phyloP scores from a whole-genome alignment of 2,113 vertebrate species.

The Ovibos moschatus region DNA sequence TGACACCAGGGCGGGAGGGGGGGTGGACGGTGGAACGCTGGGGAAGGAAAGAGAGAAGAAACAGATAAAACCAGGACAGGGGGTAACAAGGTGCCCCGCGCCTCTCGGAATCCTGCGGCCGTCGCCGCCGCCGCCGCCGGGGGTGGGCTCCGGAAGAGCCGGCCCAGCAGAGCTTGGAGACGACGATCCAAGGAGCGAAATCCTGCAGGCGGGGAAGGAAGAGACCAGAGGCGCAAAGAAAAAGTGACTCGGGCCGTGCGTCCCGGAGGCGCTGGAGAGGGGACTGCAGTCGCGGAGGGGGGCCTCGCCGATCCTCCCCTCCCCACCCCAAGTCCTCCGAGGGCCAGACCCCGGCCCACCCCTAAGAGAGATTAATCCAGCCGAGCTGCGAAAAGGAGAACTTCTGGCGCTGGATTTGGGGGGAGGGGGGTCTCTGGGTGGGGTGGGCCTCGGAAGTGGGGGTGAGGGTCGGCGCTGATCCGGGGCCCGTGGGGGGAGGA shows the following conservation, averaged over 20 bases:
- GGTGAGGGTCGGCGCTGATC: constrained; percentile 43
- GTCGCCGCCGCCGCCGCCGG: not conserved
- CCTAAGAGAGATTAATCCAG: constrained; percentile 18
- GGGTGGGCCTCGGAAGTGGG: constrained; percentile 31
- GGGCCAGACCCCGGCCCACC: constrained; percentile 39
- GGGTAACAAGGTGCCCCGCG: constrained; percentile 58
- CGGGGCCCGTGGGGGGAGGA: constrained; percentile 35
- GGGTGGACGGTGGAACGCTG: constrained; percentile 64
- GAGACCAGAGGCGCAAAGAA: not conserved
- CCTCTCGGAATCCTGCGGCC: constrained; percentile 31
- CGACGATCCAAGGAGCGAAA: not conserved
- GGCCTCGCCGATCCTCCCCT: not conserved
- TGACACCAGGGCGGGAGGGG: constrained; percentile 80
- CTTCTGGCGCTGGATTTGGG: not conserved
- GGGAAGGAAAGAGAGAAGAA: constrained; percentile 73
- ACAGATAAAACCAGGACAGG: constrained; percentile 68
- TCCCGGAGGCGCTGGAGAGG: not conserved
- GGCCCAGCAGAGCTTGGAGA: not conserved
- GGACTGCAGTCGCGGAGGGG: constrained; percentile 1
- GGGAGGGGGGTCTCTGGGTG: not conserved
- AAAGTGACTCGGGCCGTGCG: constrained; percentile 34
- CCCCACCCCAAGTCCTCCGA: not conserved
- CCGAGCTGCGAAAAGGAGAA: constrained; percentile 26
- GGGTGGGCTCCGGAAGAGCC: constrained; percentile 36
- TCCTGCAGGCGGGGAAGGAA: not conserved